Conservation (phyloP, 2,113 vertebrate genomes). For the Phocoena sinus region DNA sequence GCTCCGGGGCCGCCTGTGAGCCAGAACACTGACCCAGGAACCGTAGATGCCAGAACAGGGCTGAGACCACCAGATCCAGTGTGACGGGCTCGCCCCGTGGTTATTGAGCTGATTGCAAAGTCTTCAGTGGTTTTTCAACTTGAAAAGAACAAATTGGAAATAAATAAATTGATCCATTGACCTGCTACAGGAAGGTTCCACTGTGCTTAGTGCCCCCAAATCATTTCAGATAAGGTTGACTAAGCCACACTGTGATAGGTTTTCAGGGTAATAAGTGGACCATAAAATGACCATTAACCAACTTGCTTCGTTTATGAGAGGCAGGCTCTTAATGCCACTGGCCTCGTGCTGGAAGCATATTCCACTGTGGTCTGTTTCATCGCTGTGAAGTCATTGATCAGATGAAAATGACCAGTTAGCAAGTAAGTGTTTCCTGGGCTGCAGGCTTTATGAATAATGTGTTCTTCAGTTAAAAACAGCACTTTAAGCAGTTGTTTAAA, state of each 20-base stretch:
- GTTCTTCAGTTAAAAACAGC: slow-evolving; percentile 73
- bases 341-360: neutral
- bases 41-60: neutral
- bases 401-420: slow-evolving; percentile 70
- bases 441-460: slow-evolving; percentile 63
- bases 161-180: slow-evolving; percentile 60
- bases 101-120: neutral
- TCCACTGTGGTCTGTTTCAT: neutral
- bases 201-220: slow-evolving; percentile 10
- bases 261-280: neutral
- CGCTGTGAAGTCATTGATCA: slow-evolving; percentile 58
- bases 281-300: slow-evolving; percentile 33
- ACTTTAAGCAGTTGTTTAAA: slow-evolving; percentile 74
- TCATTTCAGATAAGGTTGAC: neutral
- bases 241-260: neutral
- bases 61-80: neutral
- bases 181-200: slow-evolving; percentile 48
- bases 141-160: slow-evolving; percentile 63
- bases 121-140: slow-evolving; percentile 56
- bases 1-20: neutral
- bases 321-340: slow-evolving; percentile 12
- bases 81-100: neutral
- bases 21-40: neutral
- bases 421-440: slow-evolving; percentile 63
- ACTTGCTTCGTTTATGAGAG: neutral